Evolutionary conservation across 2,888 invertebrate species (phyloP), one percentile per base, ranked within the genome.

Genomic region (Ceratothoa steindachneri): DNA sequence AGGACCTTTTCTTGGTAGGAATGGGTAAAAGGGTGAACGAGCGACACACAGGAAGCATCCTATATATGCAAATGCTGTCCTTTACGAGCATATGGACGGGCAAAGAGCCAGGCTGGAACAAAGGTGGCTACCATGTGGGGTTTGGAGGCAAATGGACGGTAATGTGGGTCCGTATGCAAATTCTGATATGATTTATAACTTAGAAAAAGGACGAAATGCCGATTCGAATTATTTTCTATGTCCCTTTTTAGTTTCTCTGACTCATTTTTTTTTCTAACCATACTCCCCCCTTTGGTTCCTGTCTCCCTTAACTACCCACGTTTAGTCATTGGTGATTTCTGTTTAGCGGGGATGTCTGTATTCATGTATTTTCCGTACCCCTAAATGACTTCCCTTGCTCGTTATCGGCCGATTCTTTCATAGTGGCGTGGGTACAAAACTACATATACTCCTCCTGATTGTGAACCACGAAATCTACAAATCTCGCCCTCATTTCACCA

Each of bases 101-200:
- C n/a, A 60, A 60, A n/a, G 60, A 60, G 60, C 60, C 22, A 12
- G 12, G 19, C 24, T 60, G 60, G 60, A 60, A 60, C 60, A 60
- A 60, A 60, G 60, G 60, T 60, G 24, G 60, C 60, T 24, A n/a
- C n/a, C 60, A 60, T 60, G 60, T 22, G 24, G 12, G 60, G 60
- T 60, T 60, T 24, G 60, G 1, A 24, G 19, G 22, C 12, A 60
- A 60, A 22, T n/a, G 60, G 60, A 22, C 60, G 52, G 27, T 24
- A 24, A 60, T 60, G 24, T 24, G 60, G 27, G 22, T n/a, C 60
- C 60, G n/a, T 60, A 60, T 60, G 60, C 60, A 60, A 60, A 60
- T 60, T 60, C 60, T 60, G 22, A 60, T 60, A 60, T 60, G 60
- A 60, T 60, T 60, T 60, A 60, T 60, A 60, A 60, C 60, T 24